Conservation (phyloP, 2,797 vertebrate species). For the Heterohyrax brucei region DNA sequence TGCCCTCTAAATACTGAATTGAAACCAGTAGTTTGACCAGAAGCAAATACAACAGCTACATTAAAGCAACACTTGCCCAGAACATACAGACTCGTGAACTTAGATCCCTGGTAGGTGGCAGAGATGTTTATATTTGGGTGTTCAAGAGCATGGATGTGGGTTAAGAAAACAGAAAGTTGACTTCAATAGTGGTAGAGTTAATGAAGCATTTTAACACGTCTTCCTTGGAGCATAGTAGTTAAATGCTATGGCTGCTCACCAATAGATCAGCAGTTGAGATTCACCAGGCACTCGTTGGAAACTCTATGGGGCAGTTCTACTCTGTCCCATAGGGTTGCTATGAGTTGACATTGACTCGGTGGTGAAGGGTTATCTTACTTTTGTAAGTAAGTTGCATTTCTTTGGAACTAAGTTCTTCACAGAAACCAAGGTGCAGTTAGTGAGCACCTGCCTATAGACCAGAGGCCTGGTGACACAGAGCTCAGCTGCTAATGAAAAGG, state of each 20-base stretch:
- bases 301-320: too few species aligned
- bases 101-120: neutral
- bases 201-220: slow-evolving; percentile 14
- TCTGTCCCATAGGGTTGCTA: too few species aligned
- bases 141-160: neutral
- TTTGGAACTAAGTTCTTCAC: neutral
- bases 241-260: too few species aligned
- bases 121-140: neutral
- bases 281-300: too few species aligned
- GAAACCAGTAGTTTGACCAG: slow-evolving; percentile 52
- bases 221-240: neutral
- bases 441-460: neutral
- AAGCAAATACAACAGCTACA: neutral
- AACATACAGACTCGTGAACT: neutral
- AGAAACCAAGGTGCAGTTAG: slow-evolving; percentile 5
- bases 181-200: neutral
- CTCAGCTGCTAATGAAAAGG: too few species aligned
- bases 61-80: neutral
- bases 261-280: too few species aligned
- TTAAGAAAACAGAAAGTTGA: neutral
- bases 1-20: slow-evolving; percentile 38
- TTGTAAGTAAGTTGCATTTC: too few species aligned
- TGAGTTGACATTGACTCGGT: too few species aligned
- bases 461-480: too few species aligned
- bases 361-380: neutral